These are phyloP conservation scores for Rhynchophorus ferrugineus DNA, from an alignment of 1,140 invertebrate species.

Conservation along the genomic window DNA sequence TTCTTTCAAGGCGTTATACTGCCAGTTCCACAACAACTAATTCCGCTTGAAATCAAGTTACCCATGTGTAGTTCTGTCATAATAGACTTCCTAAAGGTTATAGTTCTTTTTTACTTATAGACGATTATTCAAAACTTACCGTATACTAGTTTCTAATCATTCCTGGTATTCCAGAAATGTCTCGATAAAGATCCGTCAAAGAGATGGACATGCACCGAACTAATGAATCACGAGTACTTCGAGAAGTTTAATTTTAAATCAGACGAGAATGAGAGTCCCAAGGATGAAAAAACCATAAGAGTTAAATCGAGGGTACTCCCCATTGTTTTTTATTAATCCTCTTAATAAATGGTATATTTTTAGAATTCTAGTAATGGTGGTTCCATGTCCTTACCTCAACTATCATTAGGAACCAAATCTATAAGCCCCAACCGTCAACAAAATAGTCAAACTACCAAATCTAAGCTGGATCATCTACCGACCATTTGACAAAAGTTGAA, in stretches of 20 bases:
- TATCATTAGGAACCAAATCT: conserved; percentile 40
- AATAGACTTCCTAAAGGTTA: conserved; percentile 80
- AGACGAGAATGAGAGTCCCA: conserved; percentile 60
- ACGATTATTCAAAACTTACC: no score
- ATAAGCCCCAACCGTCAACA: conserved; percentile 44
- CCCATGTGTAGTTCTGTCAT: conserved; percentile 58
- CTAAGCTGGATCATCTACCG: conserved; percentile 59
- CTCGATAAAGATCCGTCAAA: conserved; percentile 89
- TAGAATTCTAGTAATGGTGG: conserved; percentile 48
- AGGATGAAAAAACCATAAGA: conserved; percentile 59
- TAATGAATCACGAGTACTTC: conserved; percentile 85
- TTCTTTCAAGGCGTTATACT: conserved; percentile 91
- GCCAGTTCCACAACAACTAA: conserved; percentile 77
- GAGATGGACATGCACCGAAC: conserved; percentile 84
- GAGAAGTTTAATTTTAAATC: conserved; percentile 70
- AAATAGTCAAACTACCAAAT: conserved; percentile 47
- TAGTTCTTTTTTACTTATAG: no score
- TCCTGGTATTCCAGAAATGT: conserved; percentile 76
- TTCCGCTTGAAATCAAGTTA: conserved; percentile 76
- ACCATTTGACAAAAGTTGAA: conserved; percentile 55
- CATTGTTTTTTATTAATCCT: not conserved
- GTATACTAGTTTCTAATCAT: no score
- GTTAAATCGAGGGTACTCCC: conserved; percentile 51
- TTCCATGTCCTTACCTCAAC: conserved; percentile 53
- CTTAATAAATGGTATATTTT: conserved; percentile 28